phyloP scores from a whole-genome alignment of 2,113 vertebrate genomes.

The Bos indicus region DNA sequence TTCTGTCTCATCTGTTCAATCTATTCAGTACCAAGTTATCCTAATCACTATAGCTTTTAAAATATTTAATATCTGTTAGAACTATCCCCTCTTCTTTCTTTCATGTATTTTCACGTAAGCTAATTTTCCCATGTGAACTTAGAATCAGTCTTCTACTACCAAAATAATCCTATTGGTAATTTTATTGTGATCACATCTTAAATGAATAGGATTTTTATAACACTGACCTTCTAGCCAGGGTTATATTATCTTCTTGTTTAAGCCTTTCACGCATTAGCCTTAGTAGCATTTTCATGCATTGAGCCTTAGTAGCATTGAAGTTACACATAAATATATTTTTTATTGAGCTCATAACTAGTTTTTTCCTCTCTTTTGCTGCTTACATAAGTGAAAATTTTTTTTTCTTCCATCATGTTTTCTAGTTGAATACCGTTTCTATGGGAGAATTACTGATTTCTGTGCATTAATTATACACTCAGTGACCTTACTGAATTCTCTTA shows the following conservation, averaged over 20 bases:
- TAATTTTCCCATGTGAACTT: neutral
- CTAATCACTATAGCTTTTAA: neutral
- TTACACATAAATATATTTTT: neutral
- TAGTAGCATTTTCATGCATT: neutral
- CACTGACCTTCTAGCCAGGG: neutral
- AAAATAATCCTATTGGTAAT: neutral
- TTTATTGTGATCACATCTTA: neutral
- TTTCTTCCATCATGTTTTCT: neutral
- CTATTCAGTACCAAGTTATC: neutral
- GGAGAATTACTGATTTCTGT: neutral
- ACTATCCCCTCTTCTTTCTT: neutral
- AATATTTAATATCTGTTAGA: neutral
- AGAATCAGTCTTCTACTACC: neutral
- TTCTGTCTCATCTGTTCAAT: neutral
- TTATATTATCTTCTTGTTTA: slow-evolving; percentile 6
- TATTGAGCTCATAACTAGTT: neutral
- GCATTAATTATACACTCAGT: neutral
- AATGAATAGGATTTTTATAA: slow-evolving; percentile 21
- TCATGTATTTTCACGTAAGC: neutral
- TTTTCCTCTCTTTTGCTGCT: neutral
- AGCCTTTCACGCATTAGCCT: neutral
- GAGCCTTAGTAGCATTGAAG: neutral
- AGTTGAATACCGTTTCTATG: neutral
- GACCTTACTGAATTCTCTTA: neutral
- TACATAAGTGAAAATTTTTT: neutral